phyloP scores from a whole-genome alignment of 2,113 vertebrate species.

The Melospiza melodia region DNA sequence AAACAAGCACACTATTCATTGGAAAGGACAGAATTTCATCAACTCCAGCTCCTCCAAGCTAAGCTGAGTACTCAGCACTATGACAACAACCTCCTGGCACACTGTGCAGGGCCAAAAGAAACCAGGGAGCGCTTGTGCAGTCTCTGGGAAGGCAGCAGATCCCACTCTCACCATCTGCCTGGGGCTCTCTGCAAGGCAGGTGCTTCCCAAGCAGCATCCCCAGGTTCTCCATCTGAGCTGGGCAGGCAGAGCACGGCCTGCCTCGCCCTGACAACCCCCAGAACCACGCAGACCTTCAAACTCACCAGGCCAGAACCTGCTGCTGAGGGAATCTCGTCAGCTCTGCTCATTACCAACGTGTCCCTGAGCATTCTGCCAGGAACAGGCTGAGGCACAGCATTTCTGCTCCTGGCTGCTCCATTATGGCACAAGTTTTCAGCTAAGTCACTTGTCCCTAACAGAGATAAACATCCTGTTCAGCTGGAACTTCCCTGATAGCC shows the following conservation, averaged over 20 bases:
- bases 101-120: background rate
- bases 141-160: background rate
- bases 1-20: background rate
- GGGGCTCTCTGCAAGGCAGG: background rate
- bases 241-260: background rate
- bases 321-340: background rate
- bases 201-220: background rate
- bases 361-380: background rate
- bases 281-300: background rate
- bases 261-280: background rate
- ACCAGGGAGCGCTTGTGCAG: accelerated
- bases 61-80: background rate
- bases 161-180: background rate
- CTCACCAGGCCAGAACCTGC: background rate
- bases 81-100: background rate
- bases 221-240: background rate
- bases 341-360: background rate
- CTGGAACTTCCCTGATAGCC: background rate
- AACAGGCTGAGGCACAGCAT: background rate
- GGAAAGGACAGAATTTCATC: background rate
- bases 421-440: background rate
- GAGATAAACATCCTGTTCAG: background rate
- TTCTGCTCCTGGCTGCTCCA: background rate
- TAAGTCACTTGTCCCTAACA: background rate
- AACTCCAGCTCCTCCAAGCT: background rate